phyloP scores from a whole-genome alignment of 2,113 vertebrate species.

The Polyodon spathula region DNA sequence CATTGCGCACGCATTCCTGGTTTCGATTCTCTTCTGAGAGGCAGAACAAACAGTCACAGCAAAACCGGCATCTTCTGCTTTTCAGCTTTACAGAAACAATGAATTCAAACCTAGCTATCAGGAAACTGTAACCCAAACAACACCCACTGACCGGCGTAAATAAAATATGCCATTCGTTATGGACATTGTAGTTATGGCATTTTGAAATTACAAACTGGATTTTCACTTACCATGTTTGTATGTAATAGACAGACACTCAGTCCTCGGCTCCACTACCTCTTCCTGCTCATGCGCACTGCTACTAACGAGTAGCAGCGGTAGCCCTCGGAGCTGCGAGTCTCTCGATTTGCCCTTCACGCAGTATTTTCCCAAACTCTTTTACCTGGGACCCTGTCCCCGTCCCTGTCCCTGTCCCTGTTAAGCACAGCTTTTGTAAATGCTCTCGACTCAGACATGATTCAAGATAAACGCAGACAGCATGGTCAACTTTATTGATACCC shows the following conservation, averaged over 20 bases:
- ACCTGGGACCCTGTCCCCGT: too few species aligned
- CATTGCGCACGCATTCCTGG: slow-evolving; percentile 2
- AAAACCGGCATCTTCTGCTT: background rate
- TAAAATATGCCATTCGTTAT: background rate
- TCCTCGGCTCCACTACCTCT: slow-evolving; percentile 46
- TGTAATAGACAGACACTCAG: slow-evolving; percentile 46
- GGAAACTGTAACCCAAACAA: background rate
- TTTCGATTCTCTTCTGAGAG: background rate
- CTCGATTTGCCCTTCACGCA: too few species aligned
- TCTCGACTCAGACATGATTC: too few species aligned
- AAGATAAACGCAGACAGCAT: too few species aligned
- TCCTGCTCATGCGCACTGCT: slow-evolving; percentile 71
- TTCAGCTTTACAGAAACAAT: slow-evolving; percentile 2
- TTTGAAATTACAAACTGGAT: slow-evolving; percentile 1
- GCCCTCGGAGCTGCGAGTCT: too few species aligned
- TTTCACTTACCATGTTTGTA: slow-evolving; percentile 59
- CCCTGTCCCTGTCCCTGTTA: too few species aligned
- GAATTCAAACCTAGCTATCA: slow-evolving; percentile 4
- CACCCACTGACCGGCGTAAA: background rate
- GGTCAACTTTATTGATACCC: too few species aligned
- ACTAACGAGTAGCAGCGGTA: too few species aligned
- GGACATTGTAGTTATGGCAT: background rate
- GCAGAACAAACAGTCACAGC: background rate
- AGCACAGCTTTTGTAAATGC: too few species aligned
- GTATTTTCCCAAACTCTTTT: too few species aligned